Conservation (phyloP, 2,797 vertebrate genomes). For the Agapornis canus region DNA sequence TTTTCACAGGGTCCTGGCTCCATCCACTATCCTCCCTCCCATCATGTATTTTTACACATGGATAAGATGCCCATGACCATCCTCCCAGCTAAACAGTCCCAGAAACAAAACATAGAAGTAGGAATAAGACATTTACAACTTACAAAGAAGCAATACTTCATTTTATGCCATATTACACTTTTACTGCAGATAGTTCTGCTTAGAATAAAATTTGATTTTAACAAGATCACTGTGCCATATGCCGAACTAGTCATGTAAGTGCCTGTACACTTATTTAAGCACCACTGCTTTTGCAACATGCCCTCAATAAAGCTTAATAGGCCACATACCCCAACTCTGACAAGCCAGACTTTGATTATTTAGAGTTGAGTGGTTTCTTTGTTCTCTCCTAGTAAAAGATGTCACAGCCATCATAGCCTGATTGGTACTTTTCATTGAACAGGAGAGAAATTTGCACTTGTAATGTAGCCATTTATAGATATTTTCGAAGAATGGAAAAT, state of each 20-base stretch:
- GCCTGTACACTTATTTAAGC: constrained; percentile 56
- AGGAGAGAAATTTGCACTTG: constrained; percentile 52
- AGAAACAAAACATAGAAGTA: background rate
- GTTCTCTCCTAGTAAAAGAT: constrained; percentile 61
- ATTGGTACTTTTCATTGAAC: constrained; percentile 62
- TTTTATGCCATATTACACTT: background rate
- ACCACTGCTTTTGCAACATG: constrained; percentile 30
- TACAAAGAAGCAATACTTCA: background rate
- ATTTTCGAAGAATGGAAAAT: constrained; percentile 29
- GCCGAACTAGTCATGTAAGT: constrained; percentile 43
- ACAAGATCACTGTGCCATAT: constrained; percentile 47
- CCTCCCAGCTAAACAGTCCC: background rate
- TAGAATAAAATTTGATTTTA: constrained; percentile 64
- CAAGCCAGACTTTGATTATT: constrained; percentile 58
- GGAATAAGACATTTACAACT: background rate
- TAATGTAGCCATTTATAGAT: constrained; percentile 53
- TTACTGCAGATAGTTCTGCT: constrained; percentile 15
- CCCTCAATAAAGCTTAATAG: constrained; percentile 65
- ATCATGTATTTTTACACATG: background rate
- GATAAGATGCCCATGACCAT: background rate
- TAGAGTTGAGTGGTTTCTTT: constrained; percentile 58
- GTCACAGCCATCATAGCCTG: constrained; percentile 55
- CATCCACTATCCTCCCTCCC: background rate
- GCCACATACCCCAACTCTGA: constrained; percentile 48
- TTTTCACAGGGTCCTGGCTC: background rate